Base-by-base conservation (phyloP, 2,113 vertebrate genomes). In the Oreochromis aureus region DNA sequence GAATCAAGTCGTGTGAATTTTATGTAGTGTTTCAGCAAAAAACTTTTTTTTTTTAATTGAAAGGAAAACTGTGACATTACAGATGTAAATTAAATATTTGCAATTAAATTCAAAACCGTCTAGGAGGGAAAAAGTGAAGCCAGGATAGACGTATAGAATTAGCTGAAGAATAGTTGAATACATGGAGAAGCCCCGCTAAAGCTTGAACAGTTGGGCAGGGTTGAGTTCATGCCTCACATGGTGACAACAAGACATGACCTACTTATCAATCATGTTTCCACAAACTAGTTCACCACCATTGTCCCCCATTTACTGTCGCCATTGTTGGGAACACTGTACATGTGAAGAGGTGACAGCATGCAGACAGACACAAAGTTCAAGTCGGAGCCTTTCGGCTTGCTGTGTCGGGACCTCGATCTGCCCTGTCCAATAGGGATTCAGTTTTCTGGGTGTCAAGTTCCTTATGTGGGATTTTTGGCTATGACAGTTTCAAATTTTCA, bases 221-320 rank as follows among this genome's bases (percentile, higher is more conserved):
- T 89, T 83, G 88, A 93, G 84, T 94, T 96, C 91, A 94, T 92
- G 93, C 93, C 91, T 96, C 92, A 91, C 86, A 54, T 92, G 90
- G 90, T 94, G 92, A 89, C 94, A 94, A 95, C 92, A 94, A 95
- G 91, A 94, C 94, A 93, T 96, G 96, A 96, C 96, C 96, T 95
- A 96, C 95, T 96, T 96, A 93, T 95, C 91, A 93, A 87, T 93
- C 93, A 93, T 91, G 86, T 93, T 92, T 91, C 87, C 89, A 92
- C 95, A 87, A 94, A 93, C 87, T 89, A 91, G 83, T 92, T 94
- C 95, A 92, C 92, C 82, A 63, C 89, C 66, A 93, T 96, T 96
- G 94, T 93, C 85, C 85, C 34, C 90, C 44, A 91, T 87, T 94
- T 94, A 94, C 93, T 92, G 92, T 82, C 82, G 83, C 76, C 91